Percentiles rank a stretch among this genome's conserved stretches.
Conservation (phyloP, 2,113 vertebrate species). For the Rattus rattus region DNA sequence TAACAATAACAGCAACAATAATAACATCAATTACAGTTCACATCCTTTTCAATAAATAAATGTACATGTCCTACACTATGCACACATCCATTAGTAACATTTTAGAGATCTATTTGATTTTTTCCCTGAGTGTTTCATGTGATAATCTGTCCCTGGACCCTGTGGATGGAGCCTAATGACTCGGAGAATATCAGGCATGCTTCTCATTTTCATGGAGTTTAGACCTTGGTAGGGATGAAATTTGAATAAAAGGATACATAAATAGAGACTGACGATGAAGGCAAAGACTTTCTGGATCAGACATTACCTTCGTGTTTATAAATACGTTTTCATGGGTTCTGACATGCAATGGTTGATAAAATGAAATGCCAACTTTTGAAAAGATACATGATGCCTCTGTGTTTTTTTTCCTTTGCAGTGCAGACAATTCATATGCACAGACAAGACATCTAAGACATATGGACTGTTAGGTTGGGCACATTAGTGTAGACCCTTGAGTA, state of each 20-base stretch:
- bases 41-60: neutral
- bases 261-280: constrained; percentile 3
- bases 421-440: neutral
- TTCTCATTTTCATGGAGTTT: constrained; percentile 21
- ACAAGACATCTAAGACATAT: neutral
- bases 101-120: neutral
- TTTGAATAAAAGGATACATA: neutral
- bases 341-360: neutral
- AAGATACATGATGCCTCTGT: neutral
- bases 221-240: neutral
- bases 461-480: neutral
- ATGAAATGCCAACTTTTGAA: constrained; percentile 25
- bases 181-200: neutral
- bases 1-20: neutral
- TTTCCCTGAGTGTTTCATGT: neutral
- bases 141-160: neutral
- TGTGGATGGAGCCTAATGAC: neutral
- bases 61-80: neutral
- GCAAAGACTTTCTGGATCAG: neutral
- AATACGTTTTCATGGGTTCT: neutral
- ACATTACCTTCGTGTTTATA: neutral
- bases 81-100: neutral
- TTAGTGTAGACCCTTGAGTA: neutral
- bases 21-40: neutral
- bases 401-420: neutral